Evolutionary conservation across 2,113 vertebrate genomes (phyloP).

Genomic region (Amblyopsis rosae): DNA sequence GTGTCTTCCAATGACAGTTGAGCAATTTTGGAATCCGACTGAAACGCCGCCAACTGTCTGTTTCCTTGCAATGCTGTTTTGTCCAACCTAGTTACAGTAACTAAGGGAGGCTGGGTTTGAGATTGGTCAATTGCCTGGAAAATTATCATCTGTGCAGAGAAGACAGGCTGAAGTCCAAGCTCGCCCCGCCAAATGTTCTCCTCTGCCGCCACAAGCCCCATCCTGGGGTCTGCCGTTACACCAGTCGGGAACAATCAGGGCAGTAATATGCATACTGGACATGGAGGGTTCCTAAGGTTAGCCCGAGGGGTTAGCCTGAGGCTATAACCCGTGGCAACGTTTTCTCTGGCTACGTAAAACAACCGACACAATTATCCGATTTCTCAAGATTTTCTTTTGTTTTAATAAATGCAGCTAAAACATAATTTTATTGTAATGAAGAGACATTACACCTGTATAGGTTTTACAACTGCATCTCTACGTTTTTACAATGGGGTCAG

Average conservation of each 20-base stretch:
- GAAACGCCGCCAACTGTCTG: too few species aligned
- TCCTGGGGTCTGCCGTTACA: slow-evolving; percentile 36
- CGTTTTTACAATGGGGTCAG: too few species aligned
- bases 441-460: slow-evolving; percentile 3
- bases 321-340: slow-evolving; percentile 32
- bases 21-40: too few species aligned
- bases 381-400: slow-evolving; percentile 13
- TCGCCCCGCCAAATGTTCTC: slow-evolving; percentile 36
- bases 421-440: slow-evolving; percentile 19
- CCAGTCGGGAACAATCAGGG: slow-evolving; percentile 42
- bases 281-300: slow-evolving; percentile 39
- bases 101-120: too few species aligned
- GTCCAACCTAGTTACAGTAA: too few species aligned
- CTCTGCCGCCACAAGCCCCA: slow-evolving; percentile 42
- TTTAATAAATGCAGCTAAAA: slow-evolving; percentile 29
- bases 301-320: slow-evolving; percentile 8
- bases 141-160: slow-evolving; percentile 67
- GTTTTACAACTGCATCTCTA: not conserved
- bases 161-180: slow-evolving; percentile 18
- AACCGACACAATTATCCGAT: slow-evolving; percentile 38
- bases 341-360: slow-evolving; percentile 44
- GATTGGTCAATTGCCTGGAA: slow-evolving; percentile 59
- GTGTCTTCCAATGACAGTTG: too few species aligned
- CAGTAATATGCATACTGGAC: slow-evolving; percentile 61
- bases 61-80: too few species aligned